Evolutionary conservation across 2,797 vertebrate genomes (phyloP).

Genomic region (Liasis olivaceus): DNA sequence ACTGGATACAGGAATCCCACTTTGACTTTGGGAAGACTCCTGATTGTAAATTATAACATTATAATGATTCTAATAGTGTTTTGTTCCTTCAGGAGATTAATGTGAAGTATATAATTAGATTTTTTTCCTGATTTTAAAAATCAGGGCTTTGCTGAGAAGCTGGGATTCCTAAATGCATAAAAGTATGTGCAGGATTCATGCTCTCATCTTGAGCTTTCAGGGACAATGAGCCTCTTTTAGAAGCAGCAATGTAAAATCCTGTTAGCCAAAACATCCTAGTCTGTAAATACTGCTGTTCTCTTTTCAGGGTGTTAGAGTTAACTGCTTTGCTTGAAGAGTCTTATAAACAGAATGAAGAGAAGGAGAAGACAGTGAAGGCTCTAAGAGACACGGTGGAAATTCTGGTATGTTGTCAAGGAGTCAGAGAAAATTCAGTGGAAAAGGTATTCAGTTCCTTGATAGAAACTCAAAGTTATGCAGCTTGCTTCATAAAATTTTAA

Average conservation of each 20-base stretch:
- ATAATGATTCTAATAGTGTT: not conserved
- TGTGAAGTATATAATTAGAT: not conserved
- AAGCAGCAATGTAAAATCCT: not conserved
- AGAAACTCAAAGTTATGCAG: not conserved
- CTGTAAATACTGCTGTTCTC: slow-evolving; percentile 49
- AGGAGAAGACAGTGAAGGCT: slow-evolving; percentile 71
- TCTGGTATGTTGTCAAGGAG: slow-evolving; percentile 71
- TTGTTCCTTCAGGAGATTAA: not conserved
- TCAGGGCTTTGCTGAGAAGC: not conserved
- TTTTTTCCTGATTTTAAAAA: not conserved
- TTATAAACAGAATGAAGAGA: slow-evolving; percentile 73
- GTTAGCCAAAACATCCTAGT: slow-evolving; percentile 9
- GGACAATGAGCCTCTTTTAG: slow-evolving; percentile 33
- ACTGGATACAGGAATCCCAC: not conserved
- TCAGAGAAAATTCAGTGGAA: slow-evolving; percentile 30
- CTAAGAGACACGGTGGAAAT: slow-evolving; percentile 71
- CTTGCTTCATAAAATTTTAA: slow-evolving; percentile 2
- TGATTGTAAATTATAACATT: not conserved
- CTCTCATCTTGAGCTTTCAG: not conserved
- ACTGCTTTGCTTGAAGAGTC: slow-evolving; percentile 73
- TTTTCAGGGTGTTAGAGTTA: slow-evolving; percentile 79
- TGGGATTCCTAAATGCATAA: not conserved
- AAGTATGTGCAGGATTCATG: not conserved
- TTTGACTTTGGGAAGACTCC: not conserved
- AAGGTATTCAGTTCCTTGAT: not conserved